Conservation (phyloP, 1,140 invertebrate genomes). For the Tenebrio molitor region DNA sequence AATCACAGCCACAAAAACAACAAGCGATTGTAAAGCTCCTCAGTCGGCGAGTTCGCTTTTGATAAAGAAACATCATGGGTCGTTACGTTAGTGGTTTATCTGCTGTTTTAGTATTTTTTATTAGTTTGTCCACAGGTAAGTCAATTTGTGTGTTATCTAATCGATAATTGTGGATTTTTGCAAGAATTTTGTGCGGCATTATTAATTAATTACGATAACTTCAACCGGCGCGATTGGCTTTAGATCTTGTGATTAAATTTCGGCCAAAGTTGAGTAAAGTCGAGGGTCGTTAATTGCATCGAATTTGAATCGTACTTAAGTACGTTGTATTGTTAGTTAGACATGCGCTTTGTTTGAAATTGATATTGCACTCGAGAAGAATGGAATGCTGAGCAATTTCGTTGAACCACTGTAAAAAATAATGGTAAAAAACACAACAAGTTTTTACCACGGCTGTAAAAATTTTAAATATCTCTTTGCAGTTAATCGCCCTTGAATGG, state of each 20-base stretch:
- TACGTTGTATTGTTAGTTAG: background rate
- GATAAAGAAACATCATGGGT: conserved; percentile 47
- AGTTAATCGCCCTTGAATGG: conserved; percentile 43
- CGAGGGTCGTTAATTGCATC: background rate
- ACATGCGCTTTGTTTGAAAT: conserved; percentile 35
- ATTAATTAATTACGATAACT: background rate
- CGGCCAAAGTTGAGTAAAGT: background rate
- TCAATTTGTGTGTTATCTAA: conserved; percentile 7
- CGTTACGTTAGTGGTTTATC: conserved; percentile 42
- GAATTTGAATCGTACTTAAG: conserved; percentile 14
- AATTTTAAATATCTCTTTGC: conserved; percentile 41
- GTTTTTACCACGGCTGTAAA: conserved; percentile 43
- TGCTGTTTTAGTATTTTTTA: conserved; percentile 48
- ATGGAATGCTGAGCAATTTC: conserved; percentile 37
- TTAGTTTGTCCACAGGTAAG: conserved; percentile 47
- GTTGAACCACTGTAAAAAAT: conserved; percentile 12
- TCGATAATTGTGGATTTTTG: too few relatives aligned
- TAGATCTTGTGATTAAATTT: background rate
- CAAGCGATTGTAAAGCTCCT: conserved; percentile 50
- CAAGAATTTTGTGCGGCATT: background rate
- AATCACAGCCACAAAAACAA: conserved; percentile 52
- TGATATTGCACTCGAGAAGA: conserved; percentile 19
- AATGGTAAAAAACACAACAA: conserved; percentile 33
- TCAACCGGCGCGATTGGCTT: too few relatives aligned
- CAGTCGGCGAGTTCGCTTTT: conserved; percentile 48